phyloP scores from a whole-genome alignment of 37 sponge, comb jelly and placozoan species.

The Corticium candelabrum region DNA sequence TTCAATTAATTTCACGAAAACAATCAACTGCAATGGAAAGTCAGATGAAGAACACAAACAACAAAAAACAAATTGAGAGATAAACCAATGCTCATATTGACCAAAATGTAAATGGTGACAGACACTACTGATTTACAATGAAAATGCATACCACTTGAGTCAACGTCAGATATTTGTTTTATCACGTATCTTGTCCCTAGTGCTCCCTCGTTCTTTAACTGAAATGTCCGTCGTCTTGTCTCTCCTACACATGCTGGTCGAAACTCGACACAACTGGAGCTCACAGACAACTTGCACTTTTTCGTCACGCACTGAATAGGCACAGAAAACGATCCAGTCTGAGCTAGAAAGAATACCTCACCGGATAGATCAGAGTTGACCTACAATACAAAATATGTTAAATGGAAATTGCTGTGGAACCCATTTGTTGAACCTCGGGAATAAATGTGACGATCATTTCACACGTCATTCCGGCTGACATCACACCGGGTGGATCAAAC shows the following conservation, averaged over 20 bases:
- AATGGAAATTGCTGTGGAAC: not conserved
- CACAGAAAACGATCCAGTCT: constrained; percentile 86
- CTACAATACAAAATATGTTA: constrained; percentile 16
- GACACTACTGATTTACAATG: not conserved
- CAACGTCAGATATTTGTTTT: not conserved
- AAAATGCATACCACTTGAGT: not conserved
- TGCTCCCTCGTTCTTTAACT: constrained; percentile 61
- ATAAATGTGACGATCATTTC: constrained; percentile 65
- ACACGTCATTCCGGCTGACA: constrained; percentile 92
- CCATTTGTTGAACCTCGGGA: constrained; percentile 39
- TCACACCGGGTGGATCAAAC: constrained; percentile 80
- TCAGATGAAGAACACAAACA: too few species aligned
- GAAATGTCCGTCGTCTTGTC: constrained; percentile 22
- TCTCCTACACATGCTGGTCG: constrained; percentile 78
- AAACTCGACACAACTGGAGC: constrained; percentile 42
- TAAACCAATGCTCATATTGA: too few species aligned
- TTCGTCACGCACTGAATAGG: constrained; percentile 64
- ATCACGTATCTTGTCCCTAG: constrained; percentile 53
- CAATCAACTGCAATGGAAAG: too few species aligned
- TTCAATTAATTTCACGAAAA: too few species aligned
- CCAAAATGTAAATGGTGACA: not conserved
- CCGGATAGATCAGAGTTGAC: constrained; percentile 65
- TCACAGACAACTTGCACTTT: constrained; percentile 35
- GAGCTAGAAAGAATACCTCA: constrained; percentile 49
- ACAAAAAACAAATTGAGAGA: not conserved